Percentiles rank a stretch among this genome's conserved stretches.
phyloP scores from a whole-genome alignment of 2,797 vertebrate species.

The Hafferia zeledoni region DNA sequence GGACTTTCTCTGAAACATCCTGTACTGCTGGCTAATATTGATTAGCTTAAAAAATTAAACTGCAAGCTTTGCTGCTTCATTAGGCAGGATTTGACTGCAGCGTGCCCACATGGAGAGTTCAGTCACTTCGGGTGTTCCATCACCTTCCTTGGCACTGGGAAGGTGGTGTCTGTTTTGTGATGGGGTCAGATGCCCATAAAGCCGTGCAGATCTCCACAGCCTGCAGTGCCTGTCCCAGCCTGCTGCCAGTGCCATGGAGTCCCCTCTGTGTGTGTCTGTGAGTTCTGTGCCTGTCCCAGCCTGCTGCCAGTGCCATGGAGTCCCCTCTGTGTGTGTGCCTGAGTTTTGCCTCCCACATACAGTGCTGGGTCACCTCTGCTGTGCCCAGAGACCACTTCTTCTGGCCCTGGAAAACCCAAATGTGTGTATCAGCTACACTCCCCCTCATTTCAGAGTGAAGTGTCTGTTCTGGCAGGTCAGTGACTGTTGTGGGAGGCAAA shows the following conservation, averaged over 20 bases:
- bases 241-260: not conserved
- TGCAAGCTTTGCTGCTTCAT: not conserved
- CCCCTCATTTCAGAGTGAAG: not conserved
- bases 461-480: not conserved
- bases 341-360: not conserved
- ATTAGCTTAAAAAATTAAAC: constrained; percentile 52
- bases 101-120: fast-evolving
- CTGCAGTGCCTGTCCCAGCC: not conserved
- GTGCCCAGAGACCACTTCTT: not conserved
- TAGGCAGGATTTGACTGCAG: not conserved
- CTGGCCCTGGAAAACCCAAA: not conserved
- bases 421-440: not conserved
- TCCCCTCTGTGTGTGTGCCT: not conserved
- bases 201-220: not conserved
- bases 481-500: not conserved
- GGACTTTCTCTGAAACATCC: constrained; percentile 37
- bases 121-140: not conserved
- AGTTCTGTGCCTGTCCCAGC: not conserved
- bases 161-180: not conserved
- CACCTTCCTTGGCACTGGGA: not conserved
- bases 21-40: constrained; percentile 26
- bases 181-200: not conserved
- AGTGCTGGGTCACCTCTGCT: not conserved
- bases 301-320: not conserved
- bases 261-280: not conserved